These are phyloP conservation scores for Mesaphorura yosii DNA, from an alignment of 1,140 invertebrate species.

Conservation along the genomic window DNA sequence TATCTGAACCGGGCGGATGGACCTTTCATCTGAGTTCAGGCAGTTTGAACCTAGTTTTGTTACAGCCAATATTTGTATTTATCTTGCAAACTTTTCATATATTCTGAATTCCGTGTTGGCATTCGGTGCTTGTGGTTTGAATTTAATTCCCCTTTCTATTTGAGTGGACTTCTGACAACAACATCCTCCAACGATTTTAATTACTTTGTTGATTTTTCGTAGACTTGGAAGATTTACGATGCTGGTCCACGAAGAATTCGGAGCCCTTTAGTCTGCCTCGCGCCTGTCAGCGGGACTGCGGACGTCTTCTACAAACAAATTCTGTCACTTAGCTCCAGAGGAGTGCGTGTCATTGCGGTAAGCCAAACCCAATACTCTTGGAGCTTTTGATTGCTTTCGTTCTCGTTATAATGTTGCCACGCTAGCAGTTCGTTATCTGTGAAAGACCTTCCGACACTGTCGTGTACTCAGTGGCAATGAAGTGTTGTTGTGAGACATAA, in stretches of 20 bases:
- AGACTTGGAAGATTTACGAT: conserved; percentile 81
- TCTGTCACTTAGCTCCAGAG: conserved; percentile 59
- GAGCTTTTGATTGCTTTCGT: too few species aligned
- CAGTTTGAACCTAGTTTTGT: too few species aligned
- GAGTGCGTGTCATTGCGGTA: conserved; percentile 69
- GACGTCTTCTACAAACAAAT: conserved; percentile 80
- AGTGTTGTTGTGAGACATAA: not conserved
- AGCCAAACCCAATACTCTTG: too few species aligned
- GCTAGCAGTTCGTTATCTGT: not conserved
- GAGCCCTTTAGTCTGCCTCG: conserved; percentile 70
- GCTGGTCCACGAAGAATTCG: conserved; percentile 66
- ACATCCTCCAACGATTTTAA: too few species aligned
- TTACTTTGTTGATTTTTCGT: conserved; percentile 34
- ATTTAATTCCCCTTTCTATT: too few species aligned
- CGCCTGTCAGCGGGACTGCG: conserved; percentile 76
- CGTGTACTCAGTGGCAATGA: not conserved
- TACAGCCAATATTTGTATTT: too few species aligned
- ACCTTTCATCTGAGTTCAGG: too few species aligned
- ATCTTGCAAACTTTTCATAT: too few species aligned
- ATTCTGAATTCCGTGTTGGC: too few species aligned
- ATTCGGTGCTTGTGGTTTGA: too few species aligned
- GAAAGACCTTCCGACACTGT: not conserved
- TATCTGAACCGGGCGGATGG: too few species aligned
- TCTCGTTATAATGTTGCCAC: not conserved
- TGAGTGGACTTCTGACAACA: too few species aligned